phyloP scores from a whole-genome alignment of 2,888 invertebrate genomes.

The Pharmacophagus antenor region DNA sequence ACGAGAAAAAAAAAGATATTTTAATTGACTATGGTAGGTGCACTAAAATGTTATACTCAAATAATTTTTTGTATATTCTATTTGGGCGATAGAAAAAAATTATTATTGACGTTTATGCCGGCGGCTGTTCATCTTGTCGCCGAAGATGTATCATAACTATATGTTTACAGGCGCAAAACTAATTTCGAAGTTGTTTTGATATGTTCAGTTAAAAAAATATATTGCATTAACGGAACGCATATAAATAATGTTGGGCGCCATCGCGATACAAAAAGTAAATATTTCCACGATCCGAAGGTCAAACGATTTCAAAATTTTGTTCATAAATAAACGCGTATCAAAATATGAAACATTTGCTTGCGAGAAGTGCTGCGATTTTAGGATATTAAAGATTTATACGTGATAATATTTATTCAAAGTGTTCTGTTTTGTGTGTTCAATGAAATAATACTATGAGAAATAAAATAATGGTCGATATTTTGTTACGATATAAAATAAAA shows the following conservation, averaged over 20 bases:
- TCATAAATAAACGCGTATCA: constrained; percentile 10
- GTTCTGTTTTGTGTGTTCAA: too few relatives aligned
- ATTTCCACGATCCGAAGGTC: constrained; percentile 26
- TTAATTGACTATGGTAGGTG: too few relatives aligned
- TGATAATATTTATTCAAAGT: too few relatives aligned
- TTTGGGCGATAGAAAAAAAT: not conserved
- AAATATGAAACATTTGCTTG: constrained; percentile 14
- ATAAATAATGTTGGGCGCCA: constrained; percentile 12
- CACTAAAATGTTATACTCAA: not conserved
- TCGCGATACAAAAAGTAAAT: constrained; percentile 11
- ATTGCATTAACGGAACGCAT: constrained; percentile 9
- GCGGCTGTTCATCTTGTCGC: not conserved
- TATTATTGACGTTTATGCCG: not conserved
- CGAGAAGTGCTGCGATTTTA: not conserved
- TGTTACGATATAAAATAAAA: too few relatives aligned
- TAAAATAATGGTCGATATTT: too few relatives aligned
- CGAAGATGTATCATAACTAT: constrained; percentile 11
- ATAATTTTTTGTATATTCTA: not conserved
- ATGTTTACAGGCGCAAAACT: constrained; percentile 8
- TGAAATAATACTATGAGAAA: too few relatives aligned
- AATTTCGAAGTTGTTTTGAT: constrained; percentile 10
- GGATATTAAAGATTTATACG: constrained; percentile 7
- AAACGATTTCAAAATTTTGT: constrained; percentile 18
- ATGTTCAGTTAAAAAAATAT: not conserved
- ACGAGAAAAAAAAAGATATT: too few relatives aligned